Evolutionary conservation across 2,888 invertebrate genomes (phyloP).

Genomic region (Busseola fusca): DNA sequence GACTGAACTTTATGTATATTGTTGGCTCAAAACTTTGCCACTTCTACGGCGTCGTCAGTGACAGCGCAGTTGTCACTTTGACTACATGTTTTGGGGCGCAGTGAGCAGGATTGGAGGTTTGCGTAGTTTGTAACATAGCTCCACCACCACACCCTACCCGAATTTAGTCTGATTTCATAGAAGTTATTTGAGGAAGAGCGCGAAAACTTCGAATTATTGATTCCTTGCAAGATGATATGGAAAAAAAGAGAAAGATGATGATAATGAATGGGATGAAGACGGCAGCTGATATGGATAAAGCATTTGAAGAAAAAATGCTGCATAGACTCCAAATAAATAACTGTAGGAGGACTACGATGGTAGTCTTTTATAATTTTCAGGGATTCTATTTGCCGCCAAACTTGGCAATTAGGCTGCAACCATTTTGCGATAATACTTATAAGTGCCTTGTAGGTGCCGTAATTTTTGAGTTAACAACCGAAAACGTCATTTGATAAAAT

Average conservation of each 20-base stretch:
- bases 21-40: too few species aligned
- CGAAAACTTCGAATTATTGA: background rate
- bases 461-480: background rate
- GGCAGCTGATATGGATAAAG: background rate
- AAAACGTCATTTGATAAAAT: background rate
- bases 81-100: too few species aligned
- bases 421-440: too few species aligned
- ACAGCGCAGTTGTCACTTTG: too few species aligned
- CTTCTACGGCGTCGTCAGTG: too few species aligned
- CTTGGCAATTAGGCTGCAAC: background rate
- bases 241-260: too few species aligned
- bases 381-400: background rate
- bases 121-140: too few species aligned
- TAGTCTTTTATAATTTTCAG: background rate
- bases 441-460: background rate
- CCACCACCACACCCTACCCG: too few species aligned
- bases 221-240: too few species aligned
- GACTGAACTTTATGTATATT: too few species aligned
- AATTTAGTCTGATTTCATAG: background rate
- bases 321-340: background rate
- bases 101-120: too few species aligned
- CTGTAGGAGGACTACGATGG: background rate
- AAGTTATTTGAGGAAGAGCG: background rate
- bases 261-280: too few species aligned
- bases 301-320: background rate